Conservation (phyloP, 2,888 invertebrate genomes). For the Tholera decimalis region DNA sequence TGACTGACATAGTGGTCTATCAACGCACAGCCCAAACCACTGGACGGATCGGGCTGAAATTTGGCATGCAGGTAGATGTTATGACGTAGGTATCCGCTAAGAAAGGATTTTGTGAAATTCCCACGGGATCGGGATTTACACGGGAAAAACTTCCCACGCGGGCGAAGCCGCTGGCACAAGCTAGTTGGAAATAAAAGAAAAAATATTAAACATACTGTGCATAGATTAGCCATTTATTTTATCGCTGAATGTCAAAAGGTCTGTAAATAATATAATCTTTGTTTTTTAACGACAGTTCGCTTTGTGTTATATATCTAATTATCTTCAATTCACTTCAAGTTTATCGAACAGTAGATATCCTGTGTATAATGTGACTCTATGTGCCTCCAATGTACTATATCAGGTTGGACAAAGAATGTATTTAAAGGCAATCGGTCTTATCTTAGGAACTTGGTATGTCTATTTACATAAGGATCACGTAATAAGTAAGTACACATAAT, state of each 20-base stretch:
- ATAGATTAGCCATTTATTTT: constrained; percentile 11
- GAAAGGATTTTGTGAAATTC: no score
- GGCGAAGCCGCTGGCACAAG: no score
- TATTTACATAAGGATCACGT: not conserved
- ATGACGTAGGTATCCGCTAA: no score
- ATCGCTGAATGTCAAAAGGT: constrained; percentile 31
- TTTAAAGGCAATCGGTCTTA: not conserved
- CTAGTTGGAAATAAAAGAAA: not conserved
- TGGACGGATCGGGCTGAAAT: no score
- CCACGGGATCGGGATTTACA: no score
- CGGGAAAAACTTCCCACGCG: no score
- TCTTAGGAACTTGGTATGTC: not conserved
- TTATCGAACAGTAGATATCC: not conserved
- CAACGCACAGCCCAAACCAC: no score
- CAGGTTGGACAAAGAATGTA: not conserved
- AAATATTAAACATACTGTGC: constrained; percentile 1
- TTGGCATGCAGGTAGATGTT: no score
- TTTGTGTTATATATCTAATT: not conserved
- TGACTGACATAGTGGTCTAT: no score
- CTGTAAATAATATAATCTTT: constrained; percentile 7
- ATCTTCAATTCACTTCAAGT: not conserved
- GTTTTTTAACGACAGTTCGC: constrained; percentile 11
- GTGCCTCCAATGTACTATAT: not conserved
- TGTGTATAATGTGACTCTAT: not conserved
- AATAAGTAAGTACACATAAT: no score